Evolutionary conservation across 2,888 invertebrate genomes (phyloP).

Genomic region (Drepana falcataria): DNA sequence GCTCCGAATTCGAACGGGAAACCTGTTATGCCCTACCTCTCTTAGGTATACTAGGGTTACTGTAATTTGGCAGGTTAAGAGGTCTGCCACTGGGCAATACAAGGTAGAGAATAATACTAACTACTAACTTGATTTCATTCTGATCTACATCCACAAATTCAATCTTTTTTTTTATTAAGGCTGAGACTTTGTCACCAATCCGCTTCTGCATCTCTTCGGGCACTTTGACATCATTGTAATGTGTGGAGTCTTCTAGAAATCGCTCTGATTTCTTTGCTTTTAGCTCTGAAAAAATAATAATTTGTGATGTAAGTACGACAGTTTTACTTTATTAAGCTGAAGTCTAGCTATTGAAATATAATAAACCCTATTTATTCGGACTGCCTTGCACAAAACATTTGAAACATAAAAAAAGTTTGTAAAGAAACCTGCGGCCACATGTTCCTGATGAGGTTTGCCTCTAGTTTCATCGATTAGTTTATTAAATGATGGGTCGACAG

Average conservation of each 20-base stretch:
- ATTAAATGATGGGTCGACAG: conserved; percentile 68
- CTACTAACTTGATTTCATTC: conserved; percentile 40
- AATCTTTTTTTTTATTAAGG: conserved; percentile 62
- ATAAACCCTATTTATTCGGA: too few relatives aligned
- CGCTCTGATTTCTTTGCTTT: conserved; percentile 50
- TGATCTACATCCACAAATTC: conserved; percentile 52
- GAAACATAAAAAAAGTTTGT: not conserved
- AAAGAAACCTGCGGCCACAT: conserved; percentile 6
- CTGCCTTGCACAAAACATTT: too few relatives aligned
- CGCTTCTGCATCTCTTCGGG: conserved; percentile 71
- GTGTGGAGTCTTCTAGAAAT: conserved; percentile 59
- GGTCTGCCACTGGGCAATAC: too few relatives aligned
- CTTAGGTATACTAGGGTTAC: too few relatives aligned
- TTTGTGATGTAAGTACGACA: too few relatives aligned
- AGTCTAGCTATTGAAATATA: not conserved
- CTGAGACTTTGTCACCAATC: conserved; percentile 72
- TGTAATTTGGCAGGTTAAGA: too few relatives aligned
- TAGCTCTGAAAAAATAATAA: conserved; percentile 13
- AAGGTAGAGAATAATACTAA: not conserved
- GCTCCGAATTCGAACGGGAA: too few relatives aligned
- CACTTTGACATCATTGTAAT: conserved; percentile 76
- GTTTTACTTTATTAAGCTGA: not conserved
- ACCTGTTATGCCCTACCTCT: too few relatives aligned
- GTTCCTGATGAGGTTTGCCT: conserved; percentile 19
- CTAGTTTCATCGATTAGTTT: conserved; percentile 48